Conservation (phyloP, 1,140 invertebrate species). For the Macrotrachela quadricornifera region DNA sequence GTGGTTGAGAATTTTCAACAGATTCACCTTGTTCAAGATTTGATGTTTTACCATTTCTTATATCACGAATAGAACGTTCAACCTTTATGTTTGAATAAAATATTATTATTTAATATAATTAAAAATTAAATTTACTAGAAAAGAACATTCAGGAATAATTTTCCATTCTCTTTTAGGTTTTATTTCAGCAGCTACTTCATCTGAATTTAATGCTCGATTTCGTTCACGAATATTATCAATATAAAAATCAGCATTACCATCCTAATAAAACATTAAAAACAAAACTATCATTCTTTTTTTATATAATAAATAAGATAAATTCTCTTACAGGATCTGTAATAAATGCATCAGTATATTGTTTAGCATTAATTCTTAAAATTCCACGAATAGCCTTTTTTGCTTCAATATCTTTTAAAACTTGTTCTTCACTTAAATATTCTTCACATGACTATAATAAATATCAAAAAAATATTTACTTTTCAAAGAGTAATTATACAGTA, state of each 20-base stretch:
- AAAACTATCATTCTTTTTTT: too few relatives aligned
- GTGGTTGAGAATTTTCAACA: constrained; percentile 2
- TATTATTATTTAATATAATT: too few relatives aligned
- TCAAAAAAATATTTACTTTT: too few relatives aligned
- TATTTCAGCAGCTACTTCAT: constrained; percentile 47
- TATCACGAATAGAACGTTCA: not conserved
- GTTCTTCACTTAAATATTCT: not conserved
- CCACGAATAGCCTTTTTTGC: constrained; percentile 33
- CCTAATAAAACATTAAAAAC: constrained; percentile 17
- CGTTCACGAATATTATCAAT: constrained; percentile 45
- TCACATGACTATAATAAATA: not conserved
- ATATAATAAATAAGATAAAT: not conserved
- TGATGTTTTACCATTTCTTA: not conserved
- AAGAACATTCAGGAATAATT: constrained; percentile 12
- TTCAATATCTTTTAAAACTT: not conserved
- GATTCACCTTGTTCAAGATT: not conserved
- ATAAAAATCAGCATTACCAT: constrained; percentile 45
- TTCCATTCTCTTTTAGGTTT: constrained; percentile 34
- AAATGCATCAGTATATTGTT: constrained; percentile 54
- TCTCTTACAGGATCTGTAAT: constrained; percentile 38
- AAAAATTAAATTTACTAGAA: too few relatives aligned
- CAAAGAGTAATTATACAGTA: too few relatives aligned
- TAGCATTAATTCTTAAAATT: constrained; percentile 53
- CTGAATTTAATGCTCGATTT: constrained; percentile 60
- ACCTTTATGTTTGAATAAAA: too few relatives aligned